Evolutionary conservation across 1,140 invertebrate species (phyloP).

Genomic region (Heliothis virescens): DNA sequence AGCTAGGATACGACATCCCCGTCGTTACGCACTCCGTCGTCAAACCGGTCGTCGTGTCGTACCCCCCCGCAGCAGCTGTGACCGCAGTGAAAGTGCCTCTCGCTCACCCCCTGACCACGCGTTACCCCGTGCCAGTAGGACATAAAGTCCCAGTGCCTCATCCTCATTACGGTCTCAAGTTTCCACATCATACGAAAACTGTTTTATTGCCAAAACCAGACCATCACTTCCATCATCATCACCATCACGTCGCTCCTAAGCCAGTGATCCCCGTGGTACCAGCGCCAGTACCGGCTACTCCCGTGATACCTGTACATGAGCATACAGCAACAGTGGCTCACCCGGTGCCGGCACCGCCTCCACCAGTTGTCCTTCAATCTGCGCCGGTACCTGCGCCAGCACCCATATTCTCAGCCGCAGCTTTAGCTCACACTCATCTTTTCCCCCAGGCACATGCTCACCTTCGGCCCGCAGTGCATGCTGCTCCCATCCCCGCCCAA

Average conservation of each 20-base stretch:
- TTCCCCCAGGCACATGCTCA: constrained; percentile 56
- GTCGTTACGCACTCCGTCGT: constrained; percentile 81
- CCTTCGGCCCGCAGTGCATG: constrained; percentile 62
- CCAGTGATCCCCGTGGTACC: constrained; percentile 70
- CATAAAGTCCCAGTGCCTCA: constrained; percentile 75
- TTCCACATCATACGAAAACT: constrained; percentile 72
- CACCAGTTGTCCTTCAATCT: constrained; percentile 60
- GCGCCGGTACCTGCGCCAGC: constrained; percentile 58
- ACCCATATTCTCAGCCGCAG: constrained; percentile 56
- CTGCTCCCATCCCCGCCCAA: constrained; percentile 59
- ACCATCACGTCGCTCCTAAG: constrained; percentile 75
- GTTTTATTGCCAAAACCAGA: constrained; percentile 71
- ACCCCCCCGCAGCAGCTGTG: constrained; percentile 80
- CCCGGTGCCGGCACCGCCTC: constrained; percentile 64
- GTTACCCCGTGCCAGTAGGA: constrained; percentile 68
- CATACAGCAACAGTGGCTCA: constrained; percentile 65
- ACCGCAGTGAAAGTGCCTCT: constrained; percentile 81
- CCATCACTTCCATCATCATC: constrained; percentile 79
- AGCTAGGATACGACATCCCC: constrained; percentile 81
- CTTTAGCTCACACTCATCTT: constrained; percentile 53
- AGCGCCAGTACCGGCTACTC: constrained; percentile 58
- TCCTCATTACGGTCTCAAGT: constrained; percentile 75
- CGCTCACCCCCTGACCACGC: constrained; percentile 65
- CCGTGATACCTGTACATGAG: constrained; percentile 64
- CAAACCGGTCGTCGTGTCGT: constrained; percentile 82